phyloP scores from a whole-genome alignment of 1,140 invertebrate species.

The Lucilia sericata region DNA sequence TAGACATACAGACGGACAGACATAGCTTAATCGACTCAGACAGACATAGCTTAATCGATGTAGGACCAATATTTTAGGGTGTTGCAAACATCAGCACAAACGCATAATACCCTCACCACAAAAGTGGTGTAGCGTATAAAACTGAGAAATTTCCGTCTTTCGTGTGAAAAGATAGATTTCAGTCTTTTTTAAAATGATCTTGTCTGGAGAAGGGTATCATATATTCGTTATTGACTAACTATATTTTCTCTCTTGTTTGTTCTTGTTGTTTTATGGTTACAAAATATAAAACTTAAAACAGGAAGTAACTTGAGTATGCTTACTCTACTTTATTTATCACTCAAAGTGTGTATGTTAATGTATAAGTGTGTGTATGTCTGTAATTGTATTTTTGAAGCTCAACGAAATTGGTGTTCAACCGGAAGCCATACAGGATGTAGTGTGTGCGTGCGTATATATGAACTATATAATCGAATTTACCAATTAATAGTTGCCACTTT shows the following conservation, averaged over 20 bases:
- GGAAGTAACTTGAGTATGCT: slow-evolving; percentile 32
- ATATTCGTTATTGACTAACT: no score
- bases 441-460: neutral
- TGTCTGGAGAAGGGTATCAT: no score
- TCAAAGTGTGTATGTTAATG: neutral
- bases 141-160: no score
- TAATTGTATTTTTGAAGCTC: neutral
- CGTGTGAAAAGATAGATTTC: no score
- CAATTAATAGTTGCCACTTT: slow-evolving; percentile 39
- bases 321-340: neutral
- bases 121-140: no score
- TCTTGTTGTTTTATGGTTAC: neutral
- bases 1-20: no score
- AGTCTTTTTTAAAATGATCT: no score
- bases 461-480: slow-evolving; percentile 34
- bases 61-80: no score
- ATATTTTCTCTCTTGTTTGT: neutral
- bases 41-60: no score
- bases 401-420: neutral
- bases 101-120: no score
- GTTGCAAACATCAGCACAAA: no score
- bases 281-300: neutral
- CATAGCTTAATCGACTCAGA: no score
- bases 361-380: neutral
- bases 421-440: slow-evolving; percentile 31